Percentiles rank a stretch among this genome's conserved stretches.
phyloP scores from a whole-genome alignment of 2,113 vertebrate species.

The Ceyx margarethae region DNA sequence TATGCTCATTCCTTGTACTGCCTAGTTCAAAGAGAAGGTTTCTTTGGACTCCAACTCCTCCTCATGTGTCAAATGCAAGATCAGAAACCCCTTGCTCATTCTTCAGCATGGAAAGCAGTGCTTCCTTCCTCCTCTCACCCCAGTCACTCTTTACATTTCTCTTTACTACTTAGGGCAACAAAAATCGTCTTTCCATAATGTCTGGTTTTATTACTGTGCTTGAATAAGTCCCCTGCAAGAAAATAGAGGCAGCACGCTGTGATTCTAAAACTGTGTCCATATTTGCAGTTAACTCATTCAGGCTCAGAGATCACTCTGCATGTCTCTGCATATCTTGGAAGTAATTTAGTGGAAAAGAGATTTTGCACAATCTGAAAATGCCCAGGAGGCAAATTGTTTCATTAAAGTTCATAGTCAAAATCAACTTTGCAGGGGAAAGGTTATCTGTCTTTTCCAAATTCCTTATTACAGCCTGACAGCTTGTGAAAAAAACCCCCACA shows the following conservation, averaged over 20 bases:
- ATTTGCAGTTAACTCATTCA: slow-evolving; percentile 26
- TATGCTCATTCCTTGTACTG: neutral
- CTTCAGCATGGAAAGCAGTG: neutral
- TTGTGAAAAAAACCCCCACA: neutral
- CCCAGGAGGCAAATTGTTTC: slow-evolving; percentile 43
- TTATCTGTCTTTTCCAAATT: slow-evolving; percentile 44
- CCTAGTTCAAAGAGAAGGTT: neutral
- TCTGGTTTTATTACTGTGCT: neutral
- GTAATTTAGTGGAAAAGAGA: neutral
- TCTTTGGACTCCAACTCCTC: neutral
- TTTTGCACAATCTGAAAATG: slow-evolving; percentile 34
- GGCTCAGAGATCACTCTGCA: neutral
- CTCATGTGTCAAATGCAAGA: neutral
- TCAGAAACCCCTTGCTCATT: neutral
- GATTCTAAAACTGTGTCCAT: neutral
- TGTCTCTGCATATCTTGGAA: neutral
- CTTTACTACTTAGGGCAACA: neutral
- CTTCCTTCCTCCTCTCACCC: neutral
- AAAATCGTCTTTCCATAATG: neutral
- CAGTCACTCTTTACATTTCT: slow-evolving; percentile 19
- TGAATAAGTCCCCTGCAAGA: neutral
- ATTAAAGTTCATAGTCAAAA: slow-evolving; percentile 54
- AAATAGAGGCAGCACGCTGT: neutral
- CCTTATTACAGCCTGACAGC: neutral
- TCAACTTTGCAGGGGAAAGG: slow-evolving; percentile 25